Percentiles rank a stretch among this genome's conserved stretches.
phyloP scores from a whole-genome alignment of 1,140 invertebrate genomes.

The Brachionus paranguensis region DNA sequence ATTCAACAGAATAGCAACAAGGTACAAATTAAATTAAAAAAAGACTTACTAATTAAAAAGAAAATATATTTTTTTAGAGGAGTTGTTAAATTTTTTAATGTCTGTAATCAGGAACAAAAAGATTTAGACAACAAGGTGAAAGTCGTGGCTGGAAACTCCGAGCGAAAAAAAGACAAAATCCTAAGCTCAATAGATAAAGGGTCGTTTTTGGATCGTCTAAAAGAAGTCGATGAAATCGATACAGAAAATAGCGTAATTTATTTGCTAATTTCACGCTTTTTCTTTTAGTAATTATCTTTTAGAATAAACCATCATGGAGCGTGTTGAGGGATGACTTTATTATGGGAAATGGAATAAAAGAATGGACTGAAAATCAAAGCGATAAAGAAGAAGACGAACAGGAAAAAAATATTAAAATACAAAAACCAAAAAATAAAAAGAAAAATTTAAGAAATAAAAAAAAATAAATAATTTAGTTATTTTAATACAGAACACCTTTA shows the following conservation, averaged over 20 bases:
- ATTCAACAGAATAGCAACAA: slow-evolving; percentile 23
- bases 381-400: background rate
- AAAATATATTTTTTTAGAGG: background rate
- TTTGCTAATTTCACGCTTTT: background rate
- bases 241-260: background rate
- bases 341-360: slow-evolving; percentile 8
- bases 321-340: slow-evolving; percentile 21
- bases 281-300: background rate
- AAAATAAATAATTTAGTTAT: background rate
- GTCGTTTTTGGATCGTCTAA: slow-evolving; percentile 26
- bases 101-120: slow-evolving; percentile 37
- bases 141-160: background rate
- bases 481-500: background rate
- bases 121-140: slow-evolving; percentile 6
- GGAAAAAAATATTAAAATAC: background rate
- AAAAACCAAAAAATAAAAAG: slow-evolving; percentile 2
- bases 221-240: background rate
- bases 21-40: background rate
- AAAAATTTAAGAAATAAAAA: slow-evolving; percentile 10
- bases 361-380: slow-evolving; percentile 14
- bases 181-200: slow-evolving; percentile 33
- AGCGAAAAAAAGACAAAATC: slow-evolving; percentile 39
- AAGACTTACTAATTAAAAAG: background rate
- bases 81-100: slow-evolving; percentile 38
- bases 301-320: slow-evolving; percentile 20